Percentiles rank a stretch among this genome's conserved stretches.
Conservation (phyloP, 2,113 vertebrate species). For the Struthio camelus region DNA sequence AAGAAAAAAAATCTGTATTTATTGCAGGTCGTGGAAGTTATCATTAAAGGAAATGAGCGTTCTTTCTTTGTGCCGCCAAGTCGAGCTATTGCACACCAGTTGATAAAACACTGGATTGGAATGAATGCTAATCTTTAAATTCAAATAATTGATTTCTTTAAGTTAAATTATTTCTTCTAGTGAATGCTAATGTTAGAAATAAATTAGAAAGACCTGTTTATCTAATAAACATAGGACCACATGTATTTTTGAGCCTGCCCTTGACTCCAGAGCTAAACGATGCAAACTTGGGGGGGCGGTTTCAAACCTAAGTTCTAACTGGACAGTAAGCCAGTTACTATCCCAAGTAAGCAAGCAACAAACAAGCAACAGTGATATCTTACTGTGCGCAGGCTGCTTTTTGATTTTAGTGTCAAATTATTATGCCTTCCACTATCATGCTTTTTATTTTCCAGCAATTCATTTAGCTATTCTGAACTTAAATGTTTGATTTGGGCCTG, state of each 20-base stretch:
- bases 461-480: background rate
- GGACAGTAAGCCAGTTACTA: background rate
- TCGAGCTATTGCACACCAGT: slow-evolving; percentile 88
- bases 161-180: background rate
- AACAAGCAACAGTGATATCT: background rate
- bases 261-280: background rate
- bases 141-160: background rate
- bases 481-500: background rate
- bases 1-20: background rate
- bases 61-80: slow-evolving; percentile 83
- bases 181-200: background rate
- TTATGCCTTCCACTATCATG: background rate
- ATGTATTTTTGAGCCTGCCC: background rate
- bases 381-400: background rate
- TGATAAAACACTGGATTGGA: slow-evolving; percentile 92
- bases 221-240: background rate
- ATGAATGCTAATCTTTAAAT: slow-evolving; percentile 86
- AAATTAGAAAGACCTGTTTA: background rate
- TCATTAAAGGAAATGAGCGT: slow-evolving; percentile 75
- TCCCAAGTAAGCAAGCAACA: background rate
- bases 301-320: background rate
- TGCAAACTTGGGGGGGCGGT: background rate
- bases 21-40: slow-evolving; percentile 82
- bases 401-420: background rate
- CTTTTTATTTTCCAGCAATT: background rate